Conservation (phyloP, 2,888 invertebrate genomes). For the Oegoconia quadripuncta region DNA sequence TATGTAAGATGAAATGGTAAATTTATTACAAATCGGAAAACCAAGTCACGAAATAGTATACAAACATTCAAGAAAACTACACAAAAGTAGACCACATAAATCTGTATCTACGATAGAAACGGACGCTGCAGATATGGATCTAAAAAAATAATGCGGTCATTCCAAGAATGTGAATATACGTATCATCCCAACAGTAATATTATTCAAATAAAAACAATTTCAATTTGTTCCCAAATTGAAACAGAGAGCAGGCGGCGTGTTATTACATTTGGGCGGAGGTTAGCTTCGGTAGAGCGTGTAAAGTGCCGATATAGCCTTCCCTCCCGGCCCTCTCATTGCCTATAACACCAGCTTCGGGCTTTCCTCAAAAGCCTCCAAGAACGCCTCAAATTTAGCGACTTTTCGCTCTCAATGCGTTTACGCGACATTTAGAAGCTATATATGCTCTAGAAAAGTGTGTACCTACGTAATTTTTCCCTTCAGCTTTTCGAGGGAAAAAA, state of each 20-base stretch:
- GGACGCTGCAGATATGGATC: too few species aligned
- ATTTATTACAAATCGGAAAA: too few species aligned
- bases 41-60: too few species aligned
- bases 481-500: conserved; percentile 38
- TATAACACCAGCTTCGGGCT: conserved; percentile 72
- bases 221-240: conserved; percentile 80
- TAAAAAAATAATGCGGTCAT: not conserved
- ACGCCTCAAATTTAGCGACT: conserved; percentile 76
- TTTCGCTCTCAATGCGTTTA: conserved; percentile 73
- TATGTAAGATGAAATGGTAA: too few species aligned
- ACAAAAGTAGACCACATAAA: too few species aligned
- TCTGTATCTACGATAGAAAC: too few species aligned
- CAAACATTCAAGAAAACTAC: too few species aligned
- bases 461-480: conserved; percentile 51
- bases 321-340: conserved; percentile 72
- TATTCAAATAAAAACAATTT: conserved; percentile 80
- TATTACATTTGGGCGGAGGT: conserved; percentile 77
- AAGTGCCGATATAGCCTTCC: conserved; percentile 74
- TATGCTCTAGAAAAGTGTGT: conserved; percentile 42
- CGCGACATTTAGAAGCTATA: conserved; percentile 62
- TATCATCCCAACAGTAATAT: conserved; percentile 28
- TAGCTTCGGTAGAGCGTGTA: conserved; percentile 75
- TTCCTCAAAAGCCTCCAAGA: conserved; percentile 73
- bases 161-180: conserved; percentile 21
- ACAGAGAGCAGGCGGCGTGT: conserved; percentile 74